Evolutionary conservation across 2,888 invertebrate genomes (phyloP).

Genomic region (Pammene fasciana): DNA sequence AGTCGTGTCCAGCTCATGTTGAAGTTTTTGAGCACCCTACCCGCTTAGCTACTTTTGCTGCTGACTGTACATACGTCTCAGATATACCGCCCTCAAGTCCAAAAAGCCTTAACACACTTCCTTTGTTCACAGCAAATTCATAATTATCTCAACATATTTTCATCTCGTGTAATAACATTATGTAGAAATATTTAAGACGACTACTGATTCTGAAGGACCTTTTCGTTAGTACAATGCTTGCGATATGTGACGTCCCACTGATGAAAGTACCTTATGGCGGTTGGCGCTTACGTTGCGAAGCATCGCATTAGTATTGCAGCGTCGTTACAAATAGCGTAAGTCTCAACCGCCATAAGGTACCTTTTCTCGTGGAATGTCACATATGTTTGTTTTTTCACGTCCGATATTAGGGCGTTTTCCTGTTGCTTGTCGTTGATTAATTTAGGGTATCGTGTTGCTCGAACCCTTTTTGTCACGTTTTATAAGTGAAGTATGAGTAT

Average conservation of each 20-base stretch:
- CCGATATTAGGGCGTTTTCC: slow-evolving; percentile 31
- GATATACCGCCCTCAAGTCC: background rate
- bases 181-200: background rate
- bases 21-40: too few species aligned
- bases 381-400: slow-evolving; percentile 36
- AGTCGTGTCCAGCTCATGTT: too few species aligned
- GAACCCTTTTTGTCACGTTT: slow-evolving; percentile 19
- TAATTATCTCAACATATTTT: background rate
- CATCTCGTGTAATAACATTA: background rate
- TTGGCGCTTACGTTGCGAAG: too few species aligned
- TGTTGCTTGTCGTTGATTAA: slow-evolving; percentile 30
- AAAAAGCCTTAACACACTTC: background rate
- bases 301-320: too few species aligned
- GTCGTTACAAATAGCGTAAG: too few species aligned
- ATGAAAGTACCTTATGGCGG: too few species aligned
- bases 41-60: too few species aligned
- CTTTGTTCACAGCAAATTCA: background rate
- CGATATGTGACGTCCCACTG: too few species aligned
- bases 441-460: slow-evolving; percentile 40
- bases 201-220: background rate
- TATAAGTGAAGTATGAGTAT: background rate
- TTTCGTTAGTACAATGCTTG: slow-evolving; percentile 26
- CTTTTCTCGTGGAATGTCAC: too few species aligned
- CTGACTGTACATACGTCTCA: too few species aligned
- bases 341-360: too few species aligned